Conservation (phyloP, 2,888 invertebrate species). For the Cylindroiulus punctatus region DNA sequence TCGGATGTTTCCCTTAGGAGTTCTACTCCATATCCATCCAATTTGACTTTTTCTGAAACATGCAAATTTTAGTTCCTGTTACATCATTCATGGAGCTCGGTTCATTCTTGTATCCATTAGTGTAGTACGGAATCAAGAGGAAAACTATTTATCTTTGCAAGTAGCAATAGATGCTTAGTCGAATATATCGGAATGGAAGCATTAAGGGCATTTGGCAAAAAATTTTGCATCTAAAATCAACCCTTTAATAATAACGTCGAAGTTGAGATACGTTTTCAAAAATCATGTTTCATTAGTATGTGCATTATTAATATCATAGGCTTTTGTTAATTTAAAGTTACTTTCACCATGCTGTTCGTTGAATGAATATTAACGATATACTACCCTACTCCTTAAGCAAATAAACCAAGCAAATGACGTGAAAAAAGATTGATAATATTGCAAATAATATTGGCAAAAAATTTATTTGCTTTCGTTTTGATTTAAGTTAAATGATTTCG, state of each 20-base stretch:
- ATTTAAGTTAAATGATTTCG: no score
- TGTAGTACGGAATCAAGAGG: not conserved
- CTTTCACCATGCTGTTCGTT: not conserved
- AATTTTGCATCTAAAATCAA: not conserved
- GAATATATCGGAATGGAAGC: not conserved
- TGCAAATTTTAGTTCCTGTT: constrained; percentile 34
- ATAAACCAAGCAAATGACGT: no score
- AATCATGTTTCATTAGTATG: not conserved
- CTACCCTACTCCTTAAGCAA: no score
- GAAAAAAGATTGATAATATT: no score
- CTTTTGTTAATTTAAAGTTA: not conserved
- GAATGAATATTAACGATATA: no score
- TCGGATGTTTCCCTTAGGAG: constrained; percentile 15
- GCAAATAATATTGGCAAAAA: no score
- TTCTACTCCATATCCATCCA: constrained; percentile 22
- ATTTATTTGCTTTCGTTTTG: no score
- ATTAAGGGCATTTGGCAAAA: constrained; percentile 25
- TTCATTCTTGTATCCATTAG: constrained; percentile 19
- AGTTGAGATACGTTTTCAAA: not conserved
- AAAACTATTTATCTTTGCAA: not conserved
- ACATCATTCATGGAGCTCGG: constrained; percentile 5
- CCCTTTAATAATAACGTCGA: not conserved
- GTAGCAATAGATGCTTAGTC: not conserved
- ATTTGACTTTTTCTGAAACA: constrained; percentile 35
- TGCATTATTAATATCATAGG: not conserved